Base-by-base conservation (phyloP, 2,888 invertebrate genomes). In the Apodemia duryi region DNA sequence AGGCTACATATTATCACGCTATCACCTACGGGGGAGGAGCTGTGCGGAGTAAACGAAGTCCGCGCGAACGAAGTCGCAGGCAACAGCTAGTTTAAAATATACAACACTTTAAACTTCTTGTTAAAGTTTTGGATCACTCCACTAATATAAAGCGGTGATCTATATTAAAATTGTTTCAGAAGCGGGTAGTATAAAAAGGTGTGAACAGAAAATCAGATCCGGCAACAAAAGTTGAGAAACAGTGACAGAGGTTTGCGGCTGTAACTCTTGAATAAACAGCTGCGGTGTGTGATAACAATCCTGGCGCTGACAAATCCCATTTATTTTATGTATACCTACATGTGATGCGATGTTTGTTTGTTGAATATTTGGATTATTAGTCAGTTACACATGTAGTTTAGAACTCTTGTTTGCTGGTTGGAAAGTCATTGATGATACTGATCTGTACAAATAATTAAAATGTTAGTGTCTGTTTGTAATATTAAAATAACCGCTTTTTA, bases 231-330 rank as follows among this genome's bases (percentile, higher is more conserved):
- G 51, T 51, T 51, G 51, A 35, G 60, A 57, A 29, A 60, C 60
- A 60, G n/a, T 32, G 60, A 60, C 11, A 7, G 35, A 35, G 54
- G 57, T 46, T 51, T 51, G 51, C 51, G 51, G 2, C 51, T 21
- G 60, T 35, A n/a, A 35, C 60, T 60, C 60, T 35, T 60, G 60
- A 60, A 35, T 32, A 60, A 60, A 60, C 60, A 60, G 35, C 60
- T 60, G 60, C 35, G 60, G 32, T 7, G 32, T 35, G 35, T 35
- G 60, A 60, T 60, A 60, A 35, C 60, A 35, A 60, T 51, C 21
- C 51, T 21, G 51, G 21, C 51, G 51, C 51, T 21, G 51, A 21
- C 51, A 51, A 51, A n/a, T 51, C 49, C n/a, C 49, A 49, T 49
- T 49, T n/a, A 49, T 49, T 49, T 49, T 49, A n/a, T 49, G 49